Conservation (phyloP, 2,888 invertebrate species). For the Gortyna flavago region DNA sequence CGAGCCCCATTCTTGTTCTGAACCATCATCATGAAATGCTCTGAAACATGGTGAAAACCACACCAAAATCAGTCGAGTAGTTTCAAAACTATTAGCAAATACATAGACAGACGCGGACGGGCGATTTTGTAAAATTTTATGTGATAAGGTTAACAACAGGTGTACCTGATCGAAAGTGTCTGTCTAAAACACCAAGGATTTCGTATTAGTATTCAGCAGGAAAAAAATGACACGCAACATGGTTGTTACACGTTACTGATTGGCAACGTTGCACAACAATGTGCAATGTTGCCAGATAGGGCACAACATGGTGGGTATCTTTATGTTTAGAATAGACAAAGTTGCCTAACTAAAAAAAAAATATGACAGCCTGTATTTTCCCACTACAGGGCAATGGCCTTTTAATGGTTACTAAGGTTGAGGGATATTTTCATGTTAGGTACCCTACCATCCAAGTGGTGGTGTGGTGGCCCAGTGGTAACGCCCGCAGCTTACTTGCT, state of each 20-base stretch:
- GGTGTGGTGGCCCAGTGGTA: neutral
- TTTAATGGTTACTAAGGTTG: no score
- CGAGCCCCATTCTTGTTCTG: neutral
- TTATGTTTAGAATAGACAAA: neutral
- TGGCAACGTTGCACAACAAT: neutral
- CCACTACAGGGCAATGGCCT: no score
- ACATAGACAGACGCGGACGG: neutral
- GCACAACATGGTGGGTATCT: neutral
- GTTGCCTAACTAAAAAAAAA: no score
- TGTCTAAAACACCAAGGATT: conserved; percentile 12
- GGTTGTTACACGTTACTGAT: neutral
- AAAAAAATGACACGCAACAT: neutral
- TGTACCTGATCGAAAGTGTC: neutral
- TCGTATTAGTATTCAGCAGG: conserved; percentile 18
- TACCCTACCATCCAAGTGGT: neutral
- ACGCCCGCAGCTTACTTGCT: neutral
- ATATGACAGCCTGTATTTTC: no score
- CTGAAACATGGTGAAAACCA: neutral
- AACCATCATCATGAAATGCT: neutral
- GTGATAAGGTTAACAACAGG: neutral
- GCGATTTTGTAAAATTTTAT: neutral
- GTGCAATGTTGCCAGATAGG: neutral
- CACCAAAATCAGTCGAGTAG: neutral
- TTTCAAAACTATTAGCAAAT: neutral
- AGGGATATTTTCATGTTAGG: neutral